phyloP scores from a whole-genome alignment of 30 jellyfish, hydroid and myxozoan species.

The Cassiopea andromeda region DNA sequence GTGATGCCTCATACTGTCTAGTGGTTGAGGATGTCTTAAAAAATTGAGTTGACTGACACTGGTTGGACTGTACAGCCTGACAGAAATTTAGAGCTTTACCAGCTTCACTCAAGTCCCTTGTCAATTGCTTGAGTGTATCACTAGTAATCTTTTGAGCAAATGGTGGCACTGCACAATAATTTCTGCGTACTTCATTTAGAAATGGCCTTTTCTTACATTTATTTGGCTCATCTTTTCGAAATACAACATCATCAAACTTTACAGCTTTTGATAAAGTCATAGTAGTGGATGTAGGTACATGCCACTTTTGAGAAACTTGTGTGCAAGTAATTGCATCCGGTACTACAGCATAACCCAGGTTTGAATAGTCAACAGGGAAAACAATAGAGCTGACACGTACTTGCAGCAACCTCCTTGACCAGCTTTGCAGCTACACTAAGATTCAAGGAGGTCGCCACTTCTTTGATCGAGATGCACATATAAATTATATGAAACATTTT shows the following conservation, averaged over 20 bases:
- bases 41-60: constrained; percentile 57
- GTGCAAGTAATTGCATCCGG: constrained; percentile 29
- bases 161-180: constrained; percentile 12
- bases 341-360: neutral
- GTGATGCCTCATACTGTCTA: constrained; percentile 11
- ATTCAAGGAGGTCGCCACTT: constrained; percentile 6
- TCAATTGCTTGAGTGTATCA: neutral
- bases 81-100: constrained; percentile 14
- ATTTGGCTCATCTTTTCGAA: constrained; percentile 11
- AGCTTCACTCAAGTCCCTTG: constrained; percentile 3
- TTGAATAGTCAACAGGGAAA: constrained; percentile 24
- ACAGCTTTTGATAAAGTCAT: constrained; percentile 26
- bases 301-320: constrained; percentile 31
- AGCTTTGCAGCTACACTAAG: constrained; percentile 33
- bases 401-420: constrained; percentile 68
- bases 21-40: constrained; percentile 53
- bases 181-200: neutral
- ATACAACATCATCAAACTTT: constrained; percentile 12
- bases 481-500: neutral
- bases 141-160: constrained; percentile 13
- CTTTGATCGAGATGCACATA: constrained; percentile 39
- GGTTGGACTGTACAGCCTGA: constrained; percentile 22
- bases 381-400: constrained; percentile 55
- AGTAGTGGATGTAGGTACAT: constrained; percentile 6
- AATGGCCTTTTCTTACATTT: constrained; percentile 13